Percentiles rank a stretch among this genome's conserved stretches.
These are phyloP conservation scores for Neopelma chrysocephalum DNA, from an alignment of 2,797 vertebrate species.

Conservation along the genomic window DNA sequence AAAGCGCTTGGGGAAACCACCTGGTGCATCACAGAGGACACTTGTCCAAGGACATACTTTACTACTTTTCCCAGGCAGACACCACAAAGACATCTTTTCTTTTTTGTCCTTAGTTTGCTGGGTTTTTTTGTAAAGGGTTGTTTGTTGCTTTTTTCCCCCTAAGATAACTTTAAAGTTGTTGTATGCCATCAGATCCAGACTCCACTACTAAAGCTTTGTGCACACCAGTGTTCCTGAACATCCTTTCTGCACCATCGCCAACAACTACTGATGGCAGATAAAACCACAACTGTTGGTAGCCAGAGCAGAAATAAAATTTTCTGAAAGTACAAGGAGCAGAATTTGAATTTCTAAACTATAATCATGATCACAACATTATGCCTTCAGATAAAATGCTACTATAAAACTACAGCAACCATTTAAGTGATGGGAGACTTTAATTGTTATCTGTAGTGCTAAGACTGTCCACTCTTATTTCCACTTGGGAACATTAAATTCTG, in stretches of 20 bases:
- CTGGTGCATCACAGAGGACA: accelerated
- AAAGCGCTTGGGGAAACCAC: neutral
- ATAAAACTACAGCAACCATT: neutral
- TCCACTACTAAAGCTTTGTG: neutral
- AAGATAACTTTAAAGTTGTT: neutral
- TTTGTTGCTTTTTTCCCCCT: accelerated
- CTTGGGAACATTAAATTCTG: neutral
- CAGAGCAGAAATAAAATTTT: neutral
- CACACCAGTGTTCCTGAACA: accelerated
- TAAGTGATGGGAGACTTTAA: neutral
- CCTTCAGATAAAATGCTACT: neutral
- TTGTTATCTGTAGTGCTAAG: neutral
- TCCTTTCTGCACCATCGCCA: neutral
- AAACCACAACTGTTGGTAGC: neutral
- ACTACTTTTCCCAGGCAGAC: neutral
- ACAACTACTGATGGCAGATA: neutral
- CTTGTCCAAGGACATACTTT: neutral
- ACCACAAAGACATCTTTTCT: neutral
- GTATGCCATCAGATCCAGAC: neutral
- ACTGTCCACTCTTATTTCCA: neutral
- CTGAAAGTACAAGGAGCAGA: neutral
- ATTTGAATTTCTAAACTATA: neutral
- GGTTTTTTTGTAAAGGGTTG: neutral
- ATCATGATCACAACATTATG: neutral
- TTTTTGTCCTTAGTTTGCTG: neutral